These are phyloP conservation scores for Sminthurides bifidus DNA, from an alignment of 1,140 invertebrate genomes.

Conservation along the genomic window DNA sequence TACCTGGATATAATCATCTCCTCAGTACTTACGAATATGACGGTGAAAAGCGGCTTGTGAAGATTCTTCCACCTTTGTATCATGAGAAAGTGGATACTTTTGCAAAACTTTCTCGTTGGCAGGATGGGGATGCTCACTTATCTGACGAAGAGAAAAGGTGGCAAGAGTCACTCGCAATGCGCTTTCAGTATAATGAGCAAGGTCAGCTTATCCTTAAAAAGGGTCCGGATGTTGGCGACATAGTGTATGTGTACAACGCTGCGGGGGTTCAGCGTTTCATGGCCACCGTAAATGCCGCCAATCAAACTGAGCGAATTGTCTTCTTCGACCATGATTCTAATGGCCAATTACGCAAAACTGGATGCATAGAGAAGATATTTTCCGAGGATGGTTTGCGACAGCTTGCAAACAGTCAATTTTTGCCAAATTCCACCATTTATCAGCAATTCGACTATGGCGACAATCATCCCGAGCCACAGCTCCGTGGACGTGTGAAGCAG, in stretches of 20 bases:
- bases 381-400: no score
- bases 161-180: no score
- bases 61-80: slow-evolving; percentile 11
- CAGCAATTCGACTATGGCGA: no score
- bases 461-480: no score
- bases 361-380: no score
- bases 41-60: background rate
- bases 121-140: no score
- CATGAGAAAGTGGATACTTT: background rate
- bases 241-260: background rate
- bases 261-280: background rate
- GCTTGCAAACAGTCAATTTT: no score
- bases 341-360: background rate
- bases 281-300: background rate
- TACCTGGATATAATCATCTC: slow-evolving; percentile 4
- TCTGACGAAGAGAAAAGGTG: no score
- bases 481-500: no score
- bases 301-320: background rate
- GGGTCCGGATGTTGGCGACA: background rate
- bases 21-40: slow-evolving; percentile 13
- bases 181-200: no score
- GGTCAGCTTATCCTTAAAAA: background rate
- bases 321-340: background rate
- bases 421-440: no score
- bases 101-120: no score